A percentile compares a stretch with the other conserved stretches of the same genome.
These are phyloP conservation scores for Coranthus polyacanthus DNA, from an alignment of 2,797 vertebrate genomes.

Conservation along the genomic window DNA sequence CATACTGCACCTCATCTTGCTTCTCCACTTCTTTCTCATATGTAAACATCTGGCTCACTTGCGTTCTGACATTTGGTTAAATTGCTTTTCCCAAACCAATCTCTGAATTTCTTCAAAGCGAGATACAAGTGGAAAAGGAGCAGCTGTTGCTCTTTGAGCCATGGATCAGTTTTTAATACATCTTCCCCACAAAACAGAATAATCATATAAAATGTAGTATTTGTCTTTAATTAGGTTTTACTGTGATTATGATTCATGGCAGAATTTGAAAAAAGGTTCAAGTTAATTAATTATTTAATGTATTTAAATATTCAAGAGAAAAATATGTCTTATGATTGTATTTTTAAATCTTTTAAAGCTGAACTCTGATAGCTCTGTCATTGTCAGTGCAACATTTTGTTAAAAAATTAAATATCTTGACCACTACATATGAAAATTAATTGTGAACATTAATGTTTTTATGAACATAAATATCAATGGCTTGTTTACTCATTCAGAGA, in stretches of 20 bases:
- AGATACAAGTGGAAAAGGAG: slow-evolving; percentile 29
- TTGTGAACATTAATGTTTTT: no score
- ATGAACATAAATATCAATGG: no score
- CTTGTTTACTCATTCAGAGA: no score
- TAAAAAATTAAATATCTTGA: no score
- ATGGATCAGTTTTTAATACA: slow-evolving; percentile 44
- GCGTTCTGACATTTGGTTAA: slow-evolving; percentile 63
- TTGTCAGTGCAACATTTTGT: no score
- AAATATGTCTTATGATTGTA: no score
- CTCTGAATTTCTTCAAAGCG: slow-evolving; percentile 63
- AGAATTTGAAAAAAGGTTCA: no score
- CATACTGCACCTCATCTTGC: not conserved
- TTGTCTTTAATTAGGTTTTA: slow-evolving; percentile 8
- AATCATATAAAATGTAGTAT: slow-evolving; percentile 43
- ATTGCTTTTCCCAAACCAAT: slow-evolving; percentile 66
- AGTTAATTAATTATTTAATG: no score
- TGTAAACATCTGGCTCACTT: slow-evolving; percentile 51
- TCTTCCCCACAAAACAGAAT: slow-evolving; percentile 28
- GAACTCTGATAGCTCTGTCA: no score
- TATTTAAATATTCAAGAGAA: no score
- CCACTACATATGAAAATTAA: no score
- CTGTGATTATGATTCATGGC: slow-evolving; percentile 18
- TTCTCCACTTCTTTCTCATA: slow-evolving; percentile 30
- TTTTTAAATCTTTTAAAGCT: no score
- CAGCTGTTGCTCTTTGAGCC: slow-evolving; percentile 67